phyloP scores from a whole-genome alignment of 2,888 invertebrate species.

The Metalampra italica region DNA sequence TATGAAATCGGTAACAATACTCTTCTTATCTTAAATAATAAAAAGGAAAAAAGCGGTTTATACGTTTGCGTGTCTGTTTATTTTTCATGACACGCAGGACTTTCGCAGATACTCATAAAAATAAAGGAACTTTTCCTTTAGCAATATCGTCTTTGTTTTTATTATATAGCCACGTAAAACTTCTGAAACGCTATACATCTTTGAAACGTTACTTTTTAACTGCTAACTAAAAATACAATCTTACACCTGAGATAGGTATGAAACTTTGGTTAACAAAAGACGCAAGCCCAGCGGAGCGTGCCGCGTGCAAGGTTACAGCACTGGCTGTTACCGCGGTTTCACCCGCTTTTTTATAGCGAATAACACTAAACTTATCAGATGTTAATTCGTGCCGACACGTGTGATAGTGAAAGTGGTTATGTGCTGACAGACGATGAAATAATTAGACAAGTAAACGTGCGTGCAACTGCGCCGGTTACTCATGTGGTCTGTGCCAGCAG shows the following conservation, averaged over 20 bases:
- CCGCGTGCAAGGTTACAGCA: slow-evolving; percentile 43
- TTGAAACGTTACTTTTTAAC: no score
- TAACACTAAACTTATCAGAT: slow-evolving; percentile 30
- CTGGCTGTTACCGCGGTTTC: slow-evolving; percentile 31
- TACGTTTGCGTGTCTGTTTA: no score
- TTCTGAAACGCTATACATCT: no score
- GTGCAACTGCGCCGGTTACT: slow-evolving; percentile 39
- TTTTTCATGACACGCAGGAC: no score
- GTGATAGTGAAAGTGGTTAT: slow-evolving; percentile 49
- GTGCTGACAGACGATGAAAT: slow-evolving; percentile 15
- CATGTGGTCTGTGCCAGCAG: slow-evolving; percentile 22
- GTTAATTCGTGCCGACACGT: slow-evolving; percentile 31
- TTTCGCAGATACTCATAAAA: no score
- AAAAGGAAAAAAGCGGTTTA: no score
- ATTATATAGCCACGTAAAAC: no score
- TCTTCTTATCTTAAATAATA: no score
- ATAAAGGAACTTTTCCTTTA: no score
- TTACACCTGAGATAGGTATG: slow-evolving; percentile 25
- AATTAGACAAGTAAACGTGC: slow-evolving; percentile 24
- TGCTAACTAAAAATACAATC: neutral
- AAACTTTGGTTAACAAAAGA: slow-evolving; percentile 35
- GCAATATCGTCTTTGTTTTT: no score
- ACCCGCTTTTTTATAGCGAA: slow-evolving; percentile 9
- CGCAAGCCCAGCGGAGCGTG: slow-evolving; percentile 43
- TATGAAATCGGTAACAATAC: no score